phyloP scores from a whole-genome alignment of 2,888 invertebrate genomes.

The Drosophila peninsularis region DNA sequence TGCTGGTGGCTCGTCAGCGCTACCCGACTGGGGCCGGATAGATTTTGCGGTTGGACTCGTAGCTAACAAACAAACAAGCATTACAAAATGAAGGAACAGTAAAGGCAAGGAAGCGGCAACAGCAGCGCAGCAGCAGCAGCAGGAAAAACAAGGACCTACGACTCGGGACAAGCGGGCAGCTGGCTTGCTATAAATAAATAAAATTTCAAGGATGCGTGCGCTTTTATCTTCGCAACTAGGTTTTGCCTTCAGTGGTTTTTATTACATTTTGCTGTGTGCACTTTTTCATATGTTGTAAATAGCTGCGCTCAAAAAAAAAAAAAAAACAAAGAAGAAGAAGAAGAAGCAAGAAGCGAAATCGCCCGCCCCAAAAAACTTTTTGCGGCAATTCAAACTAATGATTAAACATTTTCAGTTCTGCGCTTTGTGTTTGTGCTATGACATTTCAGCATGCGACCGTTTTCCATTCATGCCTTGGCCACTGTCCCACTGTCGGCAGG shows the following conservation, averaged over 20 bases:
- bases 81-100: conserved; percentile 53
- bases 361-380: conserved; percentile 53
- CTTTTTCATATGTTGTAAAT: conserved; percentile 79
- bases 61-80: conserved; percentile 73
- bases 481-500: conserved; percentile 27
- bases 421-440: conserved; percentile 61
- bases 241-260: conserved; percentile 58
- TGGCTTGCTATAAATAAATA: conserved; percentile 73
- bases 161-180: conserved; percentile 28
- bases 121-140: conserved; percentile 8
- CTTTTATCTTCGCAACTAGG: conserved; percentile 75
- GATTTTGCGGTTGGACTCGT: conserved; percentile 75
- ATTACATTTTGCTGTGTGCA: conserved; percentile 59
- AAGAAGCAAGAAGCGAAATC: conserved; percentile 1
- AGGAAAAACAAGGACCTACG: conserved; percentile 14
- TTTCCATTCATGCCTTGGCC: conserved; percentile 44
- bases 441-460: conserved; percentile 57
- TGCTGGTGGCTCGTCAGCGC: conserved; percentile 15
- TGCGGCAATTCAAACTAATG: conserved; percentile 79
- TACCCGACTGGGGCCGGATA: conserved; percentile 38
- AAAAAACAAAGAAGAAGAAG: conserved; percentile 4
- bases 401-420: conserved; percentile 66
- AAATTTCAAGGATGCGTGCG: conserved; percentile 81
- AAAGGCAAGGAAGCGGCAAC: conserved; percentile 37
- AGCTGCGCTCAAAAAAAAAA: conserved; percentile 39